Evolutionary conservation across 1,140 invertebrate genomes (phyloP).

Genomic region (Brachionus sp.): DNA sequence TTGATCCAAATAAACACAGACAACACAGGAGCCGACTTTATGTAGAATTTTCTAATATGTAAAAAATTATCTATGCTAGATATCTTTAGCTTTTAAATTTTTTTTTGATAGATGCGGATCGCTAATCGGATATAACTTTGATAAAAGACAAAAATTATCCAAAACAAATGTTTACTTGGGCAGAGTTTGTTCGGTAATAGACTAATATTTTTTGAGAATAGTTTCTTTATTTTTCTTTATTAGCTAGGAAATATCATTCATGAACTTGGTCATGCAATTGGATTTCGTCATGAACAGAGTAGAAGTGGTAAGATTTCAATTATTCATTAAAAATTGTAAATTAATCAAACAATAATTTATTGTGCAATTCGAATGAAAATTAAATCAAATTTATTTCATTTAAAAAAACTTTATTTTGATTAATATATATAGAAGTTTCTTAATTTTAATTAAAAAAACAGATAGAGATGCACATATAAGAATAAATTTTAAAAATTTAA

Average conservation of each 20-base stretch:
- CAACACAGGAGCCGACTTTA: background rate
- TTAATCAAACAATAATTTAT: background rate
- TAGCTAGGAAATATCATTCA: conserved; percentile 64
- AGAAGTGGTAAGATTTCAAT: conserved; percentile 46
- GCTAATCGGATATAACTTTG: conserved; percentile 17
- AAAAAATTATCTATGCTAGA: background rate
- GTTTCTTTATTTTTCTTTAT: background rate
- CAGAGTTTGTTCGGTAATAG: conserved; percentile 10
- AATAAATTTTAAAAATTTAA: conserved; percentile 52
- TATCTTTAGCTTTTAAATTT: background rate
- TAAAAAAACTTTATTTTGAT: background rate
- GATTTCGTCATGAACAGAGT: conserved; percentile 61
- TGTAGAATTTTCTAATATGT: conserved; percentile 21
- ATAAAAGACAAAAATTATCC: background rate
- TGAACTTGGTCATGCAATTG: conserved; percentile 67
- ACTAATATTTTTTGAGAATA: background rate
- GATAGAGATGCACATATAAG: conserved; percentile 54
- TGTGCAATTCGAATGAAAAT: too few relatives aligned
- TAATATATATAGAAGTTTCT: background rate
- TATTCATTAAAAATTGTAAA: background rate
- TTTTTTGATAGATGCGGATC: conserved; percentile 37
- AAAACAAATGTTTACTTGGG: conserved; percentile 37
- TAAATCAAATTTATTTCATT: background rate
- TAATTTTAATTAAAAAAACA: background rate
- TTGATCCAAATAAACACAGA: background rate